Conservation (phyloP, 1,140 invertebrate genomes). For the Habropoda laboriosa region DNA sequence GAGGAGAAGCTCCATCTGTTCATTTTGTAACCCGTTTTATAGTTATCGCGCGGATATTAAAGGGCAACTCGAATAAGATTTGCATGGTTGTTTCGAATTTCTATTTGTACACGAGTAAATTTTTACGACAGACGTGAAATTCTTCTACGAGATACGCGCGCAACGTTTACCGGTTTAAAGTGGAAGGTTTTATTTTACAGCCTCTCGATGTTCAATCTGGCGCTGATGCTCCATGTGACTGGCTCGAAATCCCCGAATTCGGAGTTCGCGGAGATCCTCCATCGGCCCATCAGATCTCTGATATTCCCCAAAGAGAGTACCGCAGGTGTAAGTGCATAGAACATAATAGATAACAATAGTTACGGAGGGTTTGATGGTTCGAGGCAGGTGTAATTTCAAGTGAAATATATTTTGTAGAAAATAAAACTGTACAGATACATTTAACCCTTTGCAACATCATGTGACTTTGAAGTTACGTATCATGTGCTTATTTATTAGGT, state of each 20-base stretch:
- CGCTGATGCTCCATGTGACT: background rate
- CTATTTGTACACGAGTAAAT: background rate
- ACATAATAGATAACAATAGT: too few species aligned
- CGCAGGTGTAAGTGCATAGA: constrained; percentile 72
- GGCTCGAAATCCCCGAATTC: constrained; percentile 65
- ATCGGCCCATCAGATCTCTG: constrained; percentile 76
- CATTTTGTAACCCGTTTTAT: too few species aligned
- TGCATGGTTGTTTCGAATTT: background rate
- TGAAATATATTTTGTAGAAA: too few species aligned
- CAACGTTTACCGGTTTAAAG: background rate
- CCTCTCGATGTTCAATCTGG: constrained; percentile 34
- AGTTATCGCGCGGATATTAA: background rate
- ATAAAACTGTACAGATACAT: too few species aligned
- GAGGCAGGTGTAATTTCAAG: too few species aligned
- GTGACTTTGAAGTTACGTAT: too few species aligned
- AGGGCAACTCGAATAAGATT: background rate
- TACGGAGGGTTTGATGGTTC: too few species aligned
- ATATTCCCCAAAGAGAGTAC: constrained; percentile 75
- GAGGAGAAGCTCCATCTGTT: background rate
- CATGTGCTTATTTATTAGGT: too few species aligned
- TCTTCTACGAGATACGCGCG: background rate
- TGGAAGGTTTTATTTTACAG: constrained; percentile 23
- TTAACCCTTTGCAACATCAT: too few species aligned
- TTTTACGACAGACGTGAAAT: background rate
- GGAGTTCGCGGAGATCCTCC: constrained; percentile 75